Evolutionary conservation across 2,113 vertebrate species (phyloP).

Genomic region (Silurus meridionalis): DNA sequence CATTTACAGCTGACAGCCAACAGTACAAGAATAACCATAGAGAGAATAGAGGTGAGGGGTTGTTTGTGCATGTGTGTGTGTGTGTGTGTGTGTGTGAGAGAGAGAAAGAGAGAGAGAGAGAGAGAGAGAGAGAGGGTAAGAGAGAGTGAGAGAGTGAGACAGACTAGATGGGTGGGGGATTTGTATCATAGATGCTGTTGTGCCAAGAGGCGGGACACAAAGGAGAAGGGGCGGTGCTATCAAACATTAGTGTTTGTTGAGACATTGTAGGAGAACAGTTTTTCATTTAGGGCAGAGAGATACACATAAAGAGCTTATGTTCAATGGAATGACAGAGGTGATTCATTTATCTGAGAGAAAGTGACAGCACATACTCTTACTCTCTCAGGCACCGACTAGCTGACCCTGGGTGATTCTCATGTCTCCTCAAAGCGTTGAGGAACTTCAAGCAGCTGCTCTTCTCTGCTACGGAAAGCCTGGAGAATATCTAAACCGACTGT

Average conservation of each 20-base stretch:
- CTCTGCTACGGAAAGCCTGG: constrained; percentile 11
- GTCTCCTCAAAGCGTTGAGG: constrained; percentile 19
- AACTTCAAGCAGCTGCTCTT: constrained; percentile 19
- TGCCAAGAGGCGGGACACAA: constrained; percentile 76
- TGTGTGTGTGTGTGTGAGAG: constrained; percentile 13
- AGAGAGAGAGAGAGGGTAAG: neutral
- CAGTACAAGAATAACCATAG: constrained; percentile 76
- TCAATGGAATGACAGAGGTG: constrained; percentile 63
- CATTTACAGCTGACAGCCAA: constrained; percentile 59
- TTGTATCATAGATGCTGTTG: constrained; percentile 73
- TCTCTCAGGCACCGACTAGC: constrained; percentile 47
- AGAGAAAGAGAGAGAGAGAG: neutral
- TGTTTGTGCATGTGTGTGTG: constrained; percentile 44
- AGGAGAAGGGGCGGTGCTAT: constrained; percentile 65
- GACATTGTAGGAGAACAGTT: constrained; percentile 63
- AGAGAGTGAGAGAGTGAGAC: constrained; percentile 4
- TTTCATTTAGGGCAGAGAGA: constrained; percentile 66
- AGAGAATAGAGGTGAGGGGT: constrained; percentile 7
- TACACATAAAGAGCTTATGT: constrained; percentile 30
- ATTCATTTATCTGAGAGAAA: constrained; percentile 68
- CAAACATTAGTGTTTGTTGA: constrained; percentile 70
- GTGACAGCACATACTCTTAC: constrained; percentile 52
- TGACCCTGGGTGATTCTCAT: constrained; percentile 56
- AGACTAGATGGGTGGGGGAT: constrained; percentile 45
- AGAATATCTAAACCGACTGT: neutral